A percentile compares a stretch with the other conserved stretches of the same genome.
Conservation (phyloP, 2,888 invertebrate genomes). For the Polyploca ridens region DNA sequence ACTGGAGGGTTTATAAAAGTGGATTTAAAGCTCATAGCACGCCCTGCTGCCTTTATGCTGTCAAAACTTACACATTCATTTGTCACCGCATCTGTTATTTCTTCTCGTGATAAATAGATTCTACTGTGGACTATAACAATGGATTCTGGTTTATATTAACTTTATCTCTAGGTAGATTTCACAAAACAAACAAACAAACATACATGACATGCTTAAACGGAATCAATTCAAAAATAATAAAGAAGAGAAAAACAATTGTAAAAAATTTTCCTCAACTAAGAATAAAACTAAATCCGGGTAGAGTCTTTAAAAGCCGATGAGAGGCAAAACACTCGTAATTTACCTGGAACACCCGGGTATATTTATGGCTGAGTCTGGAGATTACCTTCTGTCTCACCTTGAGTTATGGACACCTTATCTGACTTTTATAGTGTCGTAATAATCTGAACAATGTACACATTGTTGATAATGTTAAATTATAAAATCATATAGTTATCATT, state of each 20-base stretch:
- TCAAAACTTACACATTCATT: slow-evolving; percentile 8
- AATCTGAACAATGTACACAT: slow-evolving; percentile 30
- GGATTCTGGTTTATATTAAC: not conserved
- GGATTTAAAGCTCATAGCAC: slow-evolving; percentile 6
- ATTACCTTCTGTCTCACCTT: slow-evolving; percentile 45
- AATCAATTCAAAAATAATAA: not conserved
- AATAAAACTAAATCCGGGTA: not conserved
- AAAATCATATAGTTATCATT: not conserved
- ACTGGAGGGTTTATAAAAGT: not conserved
- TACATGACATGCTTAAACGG: too few species aligned
- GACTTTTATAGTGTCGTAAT: slow-evolving; percentile 43
- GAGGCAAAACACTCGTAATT: slow-evolving; percentile 25
- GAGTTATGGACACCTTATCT: slow-evolving; percentile 42
- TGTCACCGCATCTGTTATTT: not conserved
- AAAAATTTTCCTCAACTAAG: not conserved
- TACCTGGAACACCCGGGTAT: slow-evolving; percentile 24
- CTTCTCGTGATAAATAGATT: not conserved
- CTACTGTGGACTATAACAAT: not conserved
- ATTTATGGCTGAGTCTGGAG: slow-evolving; percentile 37
- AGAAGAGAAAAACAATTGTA: not conserved
- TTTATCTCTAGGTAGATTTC: too few species aligned
- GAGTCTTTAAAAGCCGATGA: slow-evolving; percentile 4
- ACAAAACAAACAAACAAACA: too few species aligned
- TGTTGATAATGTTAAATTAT: not conserved
- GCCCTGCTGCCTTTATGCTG: slow-evolving; percentile 5